Evolutionary conservation across 1,140 invertebrate species (phyloP), one percentile per base, ranked within the genome.

Genomic region (Argopecten irradians): DNA sequence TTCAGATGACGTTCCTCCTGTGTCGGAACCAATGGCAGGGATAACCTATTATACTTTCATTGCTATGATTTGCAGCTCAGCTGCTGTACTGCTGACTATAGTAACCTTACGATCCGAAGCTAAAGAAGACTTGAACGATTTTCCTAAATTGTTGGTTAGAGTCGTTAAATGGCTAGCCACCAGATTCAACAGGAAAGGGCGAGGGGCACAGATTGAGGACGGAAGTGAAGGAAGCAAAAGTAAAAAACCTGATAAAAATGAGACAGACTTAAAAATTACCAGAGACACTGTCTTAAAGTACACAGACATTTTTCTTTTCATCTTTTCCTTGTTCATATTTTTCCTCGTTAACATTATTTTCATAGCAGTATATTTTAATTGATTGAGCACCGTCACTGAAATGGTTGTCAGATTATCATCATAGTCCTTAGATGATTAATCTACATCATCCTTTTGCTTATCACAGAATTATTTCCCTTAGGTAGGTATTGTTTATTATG

Each of bases 21-120:
- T 71, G 36, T 90, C 89, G 14, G 55, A 87, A 32, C 36, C 86
- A 8, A 83, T 88, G 33, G 85, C 89, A 13, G 71, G 43, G 19
- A 41, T 85, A 0, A 85, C 82, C 32, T 35, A 43, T n/a, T 90
- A 43, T 41, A 55, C 83, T 39, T 19, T 89, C n/a, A 28, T 71
- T 0, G 8, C 33, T n/a, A 11, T 88, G 19, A 16, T n/a, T 11
- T 13, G 19, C 16, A 82, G 84, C 7, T 46, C 82, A 19, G n/a
- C 55, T 7, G 34, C 85, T 1, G 41, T 88, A 0, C n/a, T 85
- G 1, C 14, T 55, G 5, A 35, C 83, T 13, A 35, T 84, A 0
- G 34, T 71, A 0, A 36, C 43, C 34, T 8, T 85, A 22, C 19
- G 87, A 71, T 55, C 85, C n/a, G 34, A 82, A 83, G 32, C 35